Base-by-base conservation (phyloP, 2,113 vertebrate species). In the Nothoprocta perdicaria region DNA sequence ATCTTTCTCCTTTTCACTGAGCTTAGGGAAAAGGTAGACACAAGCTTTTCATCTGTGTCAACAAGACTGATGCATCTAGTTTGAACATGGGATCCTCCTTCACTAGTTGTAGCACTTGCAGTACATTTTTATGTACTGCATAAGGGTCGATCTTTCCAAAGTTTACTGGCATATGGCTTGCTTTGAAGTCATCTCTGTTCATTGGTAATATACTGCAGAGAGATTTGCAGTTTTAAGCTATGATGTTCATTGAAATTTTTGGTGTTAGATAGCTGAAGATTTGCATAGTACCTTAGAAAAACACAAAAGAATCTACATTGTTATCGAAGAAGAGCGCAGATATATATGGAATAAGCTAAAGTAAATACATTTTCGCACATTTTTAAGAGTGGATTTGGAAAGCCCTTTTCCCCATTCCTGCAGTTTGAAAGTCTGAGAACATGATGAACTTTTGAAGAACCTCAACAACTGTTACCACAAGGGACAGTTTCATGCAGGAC, bases 391-490 rank as follows among this genome's bases (percentile, higher is more conserved):
- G 82, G 68, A 71, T 86, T 77, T 90, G 43, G 50, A 62, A 92
- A 80, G 46, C 40, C 12, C 7, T 87, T 84, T 14, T 57, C 29
- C 29, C 8, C 23, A 31, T 55, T 76, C 27, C 50, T 12, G 2
- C 48, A 50, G 6, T 18, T 50, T 77, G 45, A 84, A 94, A 86
- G 15, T 24, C 19, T 1, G 1, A n/a, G n/a, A 65, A 4, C 7
- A 63, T 1, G 8, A 72, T 87, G 61, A 63, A 0, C 50, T 85
- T 80, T 58, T 66, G 8, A 85, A 83, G 68, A 43, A 86, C 53
- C 4, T 24, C 27, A 85, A 33, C 2, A 41, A 15, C 26, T 78
- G 3, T 60, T 76, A 22, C 16, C 0, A 0, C 2, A 1, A 14
- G 33, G 22, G 46, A 31, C 60, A 74, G 38, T 38, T 84, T 80